Evolutionary conservation across 2,888 invertebrate species (phyloP).

Genomic region (Yponomeuta malinellus): DNA sequence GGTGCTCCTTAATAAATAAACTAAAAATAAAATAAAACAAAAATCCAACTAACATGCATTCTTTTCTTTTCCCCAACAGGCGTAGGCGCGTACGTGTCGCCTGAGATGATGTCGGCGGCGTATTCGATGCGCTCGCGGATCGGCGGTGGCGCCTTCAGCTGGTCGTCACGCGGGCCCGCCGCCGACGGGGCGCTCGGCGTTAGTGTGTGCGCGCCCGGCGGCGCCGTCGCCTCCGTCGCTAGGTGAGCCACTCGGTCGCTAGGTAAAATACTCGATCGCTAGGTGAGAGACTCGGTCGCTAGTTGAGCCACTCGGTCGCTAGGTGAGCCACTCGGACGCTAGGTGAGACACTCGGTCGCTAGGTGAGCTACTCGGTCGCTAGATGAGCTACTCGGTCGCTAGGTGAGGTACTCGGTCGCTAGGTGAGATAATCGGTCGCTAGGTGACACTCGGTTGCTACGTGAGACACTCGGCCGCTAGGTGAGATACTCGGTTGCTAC

Average conservation of each 20-base stretch:
- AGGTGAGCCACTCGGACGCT: too few relatives aligned
- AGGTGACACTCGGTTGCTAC: not conserved
- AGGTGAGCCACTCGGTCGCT: conserved; percentile 47
- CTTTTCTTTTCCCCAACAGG: conserved; percentile 54
- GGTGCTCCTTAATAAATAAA: too few relatives aligned
- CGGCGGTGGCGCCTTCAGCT: conserved; percentile 91
- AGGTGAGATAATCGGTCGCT: conserved; percentile 44
- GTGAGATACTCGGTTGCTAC: conserved; percentile 81
- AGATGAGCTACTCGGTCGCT: too few relatives aligned
- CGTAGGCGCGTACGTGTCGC: conserved; percentile 97
- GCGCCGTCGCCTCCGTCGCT: conserved; percentile 95
- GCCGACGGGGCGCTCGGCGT: conserved; percentile 94
- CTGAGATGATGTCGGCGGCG: conserved; percentile 97
- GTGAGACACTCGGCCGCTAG: not conserved
- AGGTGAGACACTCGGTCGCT: conserved; percentile 69
- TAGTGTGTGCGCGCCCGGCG: conserved; percentile 94
- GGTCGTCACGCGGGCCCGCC: conserved; percentile 92
- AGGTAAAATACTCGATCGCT: not conserved
- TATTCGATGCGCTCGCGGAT: conserved; percentile 92
- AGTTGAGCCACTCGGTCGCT: too few relatives aligned
- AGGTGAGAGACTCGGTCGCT: too few relatives aligned
- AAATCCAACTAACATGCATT: not conserved
- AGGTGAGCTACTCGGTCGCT: conserved; percentile 44
- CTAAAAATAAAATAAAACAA: not conserved
- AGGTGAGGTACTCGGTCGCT: conserved; percentile 54